phyloP scores from a whole-genome alignment of 2,888 invertebrate genomes.

The Dusona sp. region DNA sequence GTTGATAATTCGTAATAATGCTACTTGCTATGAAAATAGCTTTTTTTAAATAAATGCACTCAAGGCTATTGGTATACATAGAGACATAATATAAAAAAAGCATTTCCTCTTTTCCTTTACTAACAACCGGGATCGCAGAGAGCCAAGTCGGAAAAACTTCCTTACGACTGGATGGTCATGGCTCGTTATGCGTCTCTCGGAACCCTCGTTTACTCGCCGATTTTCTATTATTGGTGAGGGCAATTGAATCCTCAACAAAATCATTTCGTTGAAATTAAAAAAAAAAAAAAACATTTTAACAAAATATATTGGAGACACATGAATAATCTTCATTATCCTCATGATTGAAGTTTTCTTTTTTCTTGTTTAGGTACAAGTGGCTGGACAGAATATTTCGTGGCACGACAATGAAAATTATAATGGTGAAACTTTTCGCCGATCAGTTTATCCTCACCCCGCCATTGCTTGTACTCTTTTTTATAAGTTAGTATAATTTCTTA shows the following conservation, averaged over 20 bases:
- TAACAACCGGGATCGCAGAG: slow-evolving; percentile 52
- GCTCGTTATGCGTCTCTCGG: slow-evolving; percentile 88
- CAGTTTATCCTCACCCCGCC: slow-evolving; percentile 92
- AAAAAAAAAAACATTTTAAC: background rate
- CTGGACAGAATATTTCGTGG: slow-evolving; percentile 90
- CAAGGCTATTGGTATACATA: background rate
- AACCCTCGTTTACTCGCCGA: slow-evolving; percentile 87
- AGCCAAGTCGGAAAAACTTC: slow-evolving; percentile 66
- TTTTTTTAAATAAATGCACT: background rate
- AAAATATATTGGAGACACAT: background rate
- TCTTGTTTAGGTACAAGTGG: slow-evolving; percentile 90
- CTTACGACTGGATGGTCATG: slow-evolving; percentile 85
- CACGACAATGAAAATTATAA: slow-evolving; percentile 87
- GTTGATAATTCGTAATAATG: background rate
- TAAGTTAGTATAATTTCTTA: slow-evolving; percentile 86
- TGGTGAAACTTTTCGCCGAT: slow-evolving; percentile 90
- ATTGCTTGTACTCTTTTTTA: slow-evolving; percentile 89
- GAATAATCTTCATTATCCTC: background rate
- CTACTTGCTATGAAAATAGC: background rate
- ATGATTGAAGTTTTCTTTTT: background rate
- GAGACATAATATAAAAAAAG: slow-evolving; percentile 14
- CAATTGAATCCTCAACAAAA: slow-evolving; percentile 65
- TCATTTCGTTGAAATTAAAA: background rate
- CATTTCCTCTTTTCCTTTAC: slow-evolving; percentile 37
- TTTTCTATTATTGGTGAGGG: slow-evolving; percentile 87